Evolutionary conservation across 1,140 invertebrate species (phyloP).

Genomic region (Ylistrum balloti): DNA sequence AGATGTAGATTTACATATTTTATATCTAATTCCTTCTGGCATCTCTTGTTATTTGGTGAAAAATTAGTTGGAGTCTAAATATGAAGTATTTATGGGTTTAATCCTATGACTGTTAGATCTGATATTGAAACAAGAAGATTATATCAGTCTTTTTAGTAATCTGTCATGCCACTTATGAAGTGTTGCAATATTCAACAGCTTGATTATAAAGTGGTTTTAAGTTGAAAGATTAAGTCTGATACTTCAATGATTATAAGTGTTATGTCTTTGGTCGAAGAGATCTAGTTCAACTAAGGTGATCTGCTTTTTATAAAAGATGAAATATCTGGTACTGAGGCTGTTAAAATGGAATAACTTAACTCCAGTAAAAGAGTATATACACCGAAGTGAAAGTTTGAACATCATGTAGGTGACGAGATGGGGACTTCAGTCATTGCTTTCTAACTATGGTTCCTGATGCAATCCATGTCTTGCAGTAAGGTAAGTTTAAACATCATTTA

Average conservation of each 20-base stretch:
- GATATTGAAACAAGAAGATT: neutral
- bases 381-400: neutral
- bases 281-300: neutral
- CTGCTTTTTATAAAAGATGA: constrained; percentile 7
- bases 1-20: constrained; percentile 29
- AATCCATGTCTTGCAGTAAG: neutral
- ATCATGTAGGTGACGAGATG: neutral
- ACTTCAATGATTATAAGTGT: constrained; percentile 27
- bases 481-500: neutral
- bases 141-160: neutral
- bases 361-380: neutral
- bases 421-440: neutral
- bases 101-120: neutral
- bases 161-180: constrained; percentile 5
- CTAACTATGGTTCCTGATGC: neutral
- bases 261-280: neutral
- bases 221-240: constrained; percentile 39
- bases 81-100: constrained; percentile 26
- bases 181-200: constrained; percentile 6
- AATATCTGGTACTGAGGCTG: neutral
- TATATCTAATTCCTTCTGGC: constrained; percentile 16
- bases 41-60: constrained; percentile 17
- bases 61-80: constrained; percentile 36
- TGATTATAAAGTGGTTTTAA: constrained; percentile 27
- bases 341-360: neutral